phyloP scores from a whole-genome alignment of 2,797 vertebrate species.

The Steatocranus sp. region DNA sequence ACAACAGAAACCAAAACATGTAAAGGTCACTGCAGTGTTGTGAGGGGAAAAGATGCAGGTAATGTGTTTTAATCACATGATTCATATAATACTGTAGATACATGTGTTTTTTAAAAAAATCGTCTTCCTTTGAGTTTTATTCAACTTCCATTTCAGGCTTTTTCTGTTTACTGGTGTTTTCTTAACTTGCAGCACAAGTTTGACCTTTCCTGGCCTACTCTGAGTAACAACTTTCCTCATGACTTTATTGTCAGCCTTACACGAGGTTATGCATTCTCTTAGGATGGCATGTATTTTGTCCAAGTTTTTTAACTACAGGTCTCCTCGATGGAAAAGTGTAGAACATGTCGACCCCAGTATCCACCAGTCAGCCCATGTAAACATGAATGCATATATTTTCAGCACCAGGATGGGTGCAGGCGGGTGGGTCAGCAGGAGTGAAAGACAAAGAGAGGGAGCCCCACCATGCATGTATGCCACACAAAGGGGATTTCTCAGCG shows the following conservation, averaged over 20 bases:
- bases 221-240: background rate
- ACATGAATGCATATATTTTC: slow-evolving; percentile 31
- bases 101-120: accelerated
- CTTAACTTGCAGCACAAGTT: background rate
- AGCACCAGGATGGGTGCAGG: slow-evolving; percentile 34
- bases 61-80: background rate
- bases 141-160: background rate
- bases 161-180: background rate
- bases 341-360: background rate
- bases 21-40: background rate
- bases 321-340: background rate
- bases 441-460: background rate
- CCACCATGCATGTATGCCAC: slow-evolving; percentile 7
- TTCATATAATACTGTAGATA: background rate
- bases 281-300: background rate
- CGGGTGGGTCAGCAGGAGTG: background rate
- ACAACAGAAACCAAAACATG: background rate
- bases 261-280: background rate
- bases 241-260: background rate
- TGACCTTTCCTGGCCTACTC: accelerated
- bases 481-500: slow-evolving; percentile 51
- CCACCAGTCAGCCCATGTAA: slow-evolving; percentile 8
- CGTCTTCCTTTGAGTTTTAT: background rate
- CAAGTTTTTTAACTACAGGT: background rate
- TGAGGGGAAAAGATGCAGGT: background rate